Evolutionary conservation across 1,140 invertebrate genomes (phyloP), one percentile per base, ranked within the genome.

Genomic region (Scylla paramamosain): DNA sequence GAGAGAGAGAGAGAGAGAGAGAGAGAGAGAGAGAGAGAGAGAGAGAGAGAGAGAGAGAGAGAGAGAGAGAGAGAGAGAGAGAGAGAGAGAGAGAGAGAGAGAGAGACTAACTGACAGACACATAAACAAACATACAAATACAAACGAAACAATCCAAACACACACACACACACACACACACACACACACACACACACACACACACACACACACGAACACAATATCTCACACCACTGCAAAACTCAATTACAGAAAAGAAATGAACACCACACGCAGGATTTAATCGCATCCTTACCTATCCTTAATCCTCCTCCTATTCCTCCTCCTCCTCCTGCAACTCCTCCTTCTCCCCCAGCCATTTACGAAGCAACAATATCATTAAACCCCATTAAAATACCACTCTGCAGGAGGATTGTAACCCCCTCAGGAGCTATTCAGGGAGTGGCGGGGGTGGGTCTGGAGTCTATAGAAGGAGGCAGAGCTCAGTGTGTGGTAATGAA

Each of bases 311-410:
- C 83, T 84, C 83, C 83, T 84, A 3, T 20, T 84, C 83, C 83
- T 84, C 83, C 83, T 84, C 83, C 83, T 84, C 83, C 83, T 32
- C 83, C n/a, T 59, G 0, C 20, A 4, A 2, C 20, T 59, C 52
- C 52, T 59, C 20, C 52, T 59, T 8, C 52, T 59, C 52, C 52
- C 10, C 52, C 10, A 16, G 1, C 52, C 20, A 2, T 8, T 59
- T 20, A 59, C 52, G 0, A 4, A 10, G 83, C 83, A 28, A 84
- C 83, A 84, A 32, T 84, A 84, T 84, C 83, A 84, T 84, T 84
- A 84, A 84, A 28, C 83, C n/a, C 83, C 31, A 84, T 84, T 84
- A 84, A 46, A 89, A 89, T 45, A 31, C 45, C 45, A 89, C 45
- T 89, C 87, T 32, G 28, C 39, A 45, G 87, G n/a, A 45, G 87